Conservation (phyloP, 1,140 invertebrate species). For the Atta cephalotes region DNA sequence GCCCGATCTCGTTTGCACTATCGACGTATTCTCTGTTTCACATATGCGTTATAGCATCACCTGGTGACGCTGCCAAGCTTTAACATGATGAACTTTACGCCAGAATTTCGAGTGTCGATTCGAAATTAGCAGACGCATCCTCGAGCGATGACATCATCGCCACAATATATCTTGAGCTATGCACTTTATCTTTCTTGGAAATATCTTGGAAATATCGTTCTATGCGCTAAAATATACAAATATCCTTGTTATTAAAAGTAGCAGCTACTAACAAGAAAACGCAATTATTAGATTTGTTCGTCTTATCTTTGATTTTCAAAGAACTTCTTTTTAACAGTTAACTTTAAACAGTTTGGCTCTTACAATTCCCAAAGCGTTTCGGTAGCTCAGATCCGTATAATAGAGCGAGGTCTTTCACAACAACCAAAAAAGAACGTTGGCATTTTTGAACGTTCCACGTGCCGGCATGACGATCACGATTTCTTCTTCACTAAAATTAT, state of each 20-base stretch:
- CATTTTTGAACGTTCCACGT: conserved; percentile 74
- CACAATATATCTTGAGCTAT: background rate
- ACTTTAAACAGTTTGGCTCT: background rate
- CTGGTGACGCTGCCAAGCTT: background rate
- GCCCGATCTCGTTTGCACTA: conserved; percentile 46
- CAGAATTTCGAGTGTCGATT: conserved; percentile 31
- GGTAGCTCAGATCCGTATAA: conserved; percentile 52
- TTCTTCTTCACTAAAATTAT: conserved; percentile 59
- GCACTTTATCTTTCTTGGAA: background rate
- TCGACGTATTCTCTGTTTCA: background rate
- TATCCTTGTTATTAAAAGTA: background rate
- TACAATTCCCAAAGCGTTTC: conserved; percentile 44
- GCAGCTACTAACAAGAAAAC: background rate
- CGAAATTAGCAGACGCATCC: conserved; percentile 3
- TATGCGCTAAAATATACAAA: background rate
- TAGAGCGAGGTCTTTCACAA: conserved; percentile 30
- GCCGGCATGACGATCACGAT: conserved; percentile 42
- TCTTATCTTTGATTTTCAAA: conserved; percentile 76
- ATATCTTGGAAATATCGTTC: background rate
- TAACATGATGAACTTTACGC: conserved; percentile 6
- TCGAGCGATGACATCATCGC: background rate
- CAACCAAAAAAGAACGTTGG: conserved; percentile 59
- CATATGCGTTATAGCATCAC: background rate
- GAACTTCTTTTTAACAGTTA: conserved; percentile 66
- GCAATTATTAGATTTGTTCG: conserved; percentile 67